These are phyloP conservation scores for Otolemur garnettii DNA, from an alignment of 2,113 vertebrate genomes.

Conservation along the genomic window DNA sequence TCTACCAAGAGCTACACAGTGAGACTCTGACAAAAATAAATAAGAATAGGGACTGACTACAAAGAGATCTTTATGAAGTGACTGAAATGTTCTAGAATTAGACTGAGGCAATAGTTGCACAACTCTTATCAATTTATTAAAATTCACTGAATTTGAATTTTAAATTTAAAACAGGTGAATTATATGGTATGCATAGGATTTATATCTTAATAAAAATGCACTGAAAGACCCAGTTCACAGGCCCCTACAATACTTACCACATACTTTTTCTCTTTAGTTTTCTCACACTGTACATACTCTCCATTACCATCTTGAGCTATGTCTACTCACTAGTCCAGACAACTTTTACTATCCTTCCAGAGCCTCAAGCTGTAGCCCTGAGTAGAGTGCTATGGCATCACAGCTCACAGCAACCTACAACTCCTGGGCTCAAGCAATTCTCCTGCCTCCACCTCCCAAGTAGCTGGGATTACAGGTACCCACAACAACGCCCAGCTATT, in stretches of 20 bases:
- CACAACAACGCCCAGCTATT: too few species aligned
- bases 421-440: too few species aligned
- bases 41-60: background rate
- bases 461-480: too few species aligned
- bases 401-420: too few species aligned
- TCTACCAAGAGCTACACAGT: too few species aligned
- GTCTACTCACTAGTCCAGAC: background rate
- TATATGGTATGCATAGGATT: background rate
- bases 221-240: constrained; percentile 21
- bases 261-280: constrained; percentile 16
- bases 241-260: background rate
- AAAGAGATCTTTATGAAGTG: background rate
- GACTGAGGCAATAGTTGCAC: background rate
- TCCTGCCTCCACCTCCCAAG: too few species aligned
- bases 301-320: background rate
- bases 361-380: too few species aligned
- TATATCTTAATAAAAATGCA: constrained; percentile 18
- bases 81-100: background rate
- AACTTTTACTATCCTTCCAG: background rate
- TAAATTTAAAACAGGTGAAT: background rate
- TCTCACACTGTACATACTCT: background rate
- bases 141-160: background rate
- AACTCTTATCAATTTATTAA: background rate
- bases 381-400: too few species aligned
- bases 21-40: background rate